Evolutionary conservation across 2,113 vertebrate genomes (phyloP), one percentile per base, ranked within the genome.

Genomic region (Odontophorus gujanensis): DNA sequence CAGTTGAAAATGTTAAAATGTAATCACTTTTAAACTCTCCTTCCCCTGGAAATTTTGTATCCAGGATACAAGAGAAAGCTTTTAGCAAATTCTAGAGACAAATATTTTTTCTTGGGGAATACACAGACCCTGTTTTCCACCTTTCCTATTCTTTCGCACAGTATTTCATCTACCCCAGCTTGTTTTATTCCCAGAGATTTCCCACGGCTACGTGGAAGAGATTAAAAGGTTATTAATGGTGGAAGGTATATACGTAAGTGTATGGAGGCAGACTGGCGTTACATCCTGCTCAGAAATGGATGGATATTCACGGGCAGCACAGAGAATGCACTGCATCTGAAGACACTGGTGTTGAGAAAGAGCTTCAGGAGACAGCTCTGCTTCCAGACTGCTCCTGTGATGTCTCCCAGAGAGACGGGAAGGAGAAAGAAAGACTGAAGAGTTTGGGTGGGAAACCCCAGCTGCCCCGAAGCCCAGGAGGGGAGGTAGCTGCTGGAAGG

Each of bases 51-150:
- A 84, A 72, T 53, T 87, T 53, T 30, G 51, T n/a, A 90, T 77
- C 74, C 25, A 11, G 69, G 32, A 90, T 42, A 51, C 28, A 9
- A 5, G 14, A 67, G 51, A n/a, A 57, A 77, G 47, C 53, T 84
- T 80, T 68, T 40, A 67, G 83, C 67, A 87, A 81, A 77, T 53
- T 77, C 6, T 28, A 72, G 34, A 66, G 51, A 76, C 45, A 87
- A 28, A 36, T 86, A 80, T 82, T 87, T 79, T 48, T 87, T 90
- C 73, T 75, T 38, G 26, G 65, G 75, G 75, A 90, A 87, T 53
- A 63, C 25, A 51, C 1, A 67, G 50, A 72, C 5, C 62, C 25
- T 8, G 2, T 1, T 1, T 67, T 84, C 81, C 74, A 62, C 77
- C 69, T 58, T 45, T 19, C 47, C 26, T 40, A 11, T 36, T 82